phyloP scores from a whole-genome alignment of 2,797 vertebrate genomes.

The Phoeniculus purpureus region DNA sequence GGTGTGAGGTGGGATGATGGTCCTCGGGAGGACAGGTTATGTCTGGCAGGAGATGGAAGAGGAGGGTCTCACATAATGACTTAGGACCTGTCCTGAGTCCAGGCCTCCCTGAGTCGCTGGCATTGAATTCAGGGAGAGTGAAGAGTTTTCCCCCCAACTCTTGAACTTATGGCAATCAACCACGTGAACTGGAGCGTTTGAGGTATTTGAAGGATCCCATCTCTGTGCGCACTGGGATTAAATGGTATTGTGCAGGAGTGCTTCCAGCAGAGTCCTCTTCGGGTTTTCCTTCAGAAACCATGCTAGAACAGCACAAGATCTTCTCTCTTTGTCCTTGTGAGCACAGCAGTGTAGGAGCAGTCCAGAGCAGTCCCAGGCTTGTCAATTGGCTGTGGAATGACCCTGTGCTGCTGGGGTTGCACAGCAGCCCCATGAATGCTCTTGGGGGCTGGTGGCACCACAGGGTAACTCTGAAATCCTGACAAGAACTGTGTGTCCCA shows the following conservation, averaged over 20 bases:
- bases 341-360: neutral
- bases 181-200: neutral
- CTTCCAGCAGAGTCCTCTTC: neutral
- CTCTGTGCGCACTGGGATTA: neutral
- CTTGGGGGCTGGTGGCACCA: neutral
- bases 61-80: neutral
- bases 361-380: neutral
- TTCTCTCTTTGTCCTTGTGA: neutral
- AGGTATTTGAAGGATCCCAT: neutral
- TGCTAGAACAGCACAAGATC: neutral
- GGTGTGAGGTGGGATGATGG: rapidly evolving
- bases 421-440: neutral
- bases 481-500: neutral
- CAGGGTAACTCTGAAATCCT: neutral
- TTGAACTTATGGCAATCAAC: neutral
- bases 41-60: neutral
- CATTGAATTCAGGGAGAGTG: neutral
- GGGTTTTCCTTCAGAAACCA: neutral
- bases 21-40: neutral
- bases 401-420: neutral
- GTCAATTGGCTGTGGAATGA: neutral
- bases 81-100: neutral
- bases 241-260: rapidly evolving
- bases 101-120: rapidly evolving
- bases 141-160: neutral